A percentile compares a stretch with the other conserved stretches of the same genome.
Evolutionary conservation across 2,797 vertebrate species (phyloP).

Genomic region (Megalops cyprinoides): DNA sequence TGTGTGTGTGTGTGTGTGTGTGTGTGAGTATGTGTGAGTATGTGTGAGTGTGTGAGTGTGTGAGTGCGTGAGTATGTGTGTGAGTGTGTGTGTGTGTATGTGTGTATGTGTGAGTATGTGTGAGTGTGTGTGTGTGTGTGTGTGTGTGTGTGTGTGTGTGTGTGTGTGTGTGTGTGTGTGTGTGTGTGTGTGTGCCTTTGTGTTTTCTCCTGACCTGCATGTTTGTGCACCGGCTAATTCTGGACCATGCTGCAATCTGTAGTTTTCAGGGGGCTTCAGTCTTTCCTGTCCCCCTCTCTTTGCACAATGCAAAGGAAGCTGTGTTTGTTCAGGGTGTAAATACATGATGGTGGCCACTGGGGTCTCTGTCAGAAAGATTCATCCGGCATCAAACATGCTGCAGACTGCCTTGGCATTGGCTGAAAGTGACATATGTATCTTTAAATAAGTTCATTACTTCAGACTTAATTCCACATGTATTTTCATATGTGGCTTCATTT

Average conservation of each 20-base stretch:
- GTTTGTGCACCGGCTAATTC: background rate
- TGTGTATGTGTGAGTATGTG: constrained; percentile 3
- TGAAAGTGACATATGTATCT: background rate
- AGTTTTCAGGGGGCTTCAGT: background rate
- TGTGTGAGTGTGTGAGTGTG: constrained; percentile 34
- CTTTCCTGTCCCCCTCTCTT: background rate
- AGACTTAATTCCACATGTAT: background rate
- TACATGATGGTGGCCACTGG: background rate
- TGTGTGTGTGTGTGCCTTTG: constrained; percentile 1
- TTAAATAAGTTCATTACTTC: background rate
- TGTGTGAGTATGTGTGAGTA: constrained; percentile 31
- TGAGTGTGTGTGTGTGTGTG: constrained; percentile 25
- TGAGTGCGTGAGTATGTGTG: constrained; percentile 27
- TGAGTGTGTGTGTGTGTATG: background rate
- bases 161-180: background rate
- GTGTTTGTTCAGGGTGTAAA: background rate
- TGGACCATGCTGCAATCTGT: background rate
- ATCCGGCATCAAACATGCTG: background rate
- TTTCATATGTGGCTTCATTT: background rate
- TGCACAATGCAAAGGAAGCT: constrained; percentile 7
- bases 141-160: background rate
- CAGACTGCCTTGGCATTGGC: background rate
- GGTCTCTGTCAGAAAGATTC: background rate
- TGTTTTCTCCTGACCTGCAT: background rate
- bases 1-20: constrained; percentile 41